These are phyloP conservation scores for Drosophila pachea DNA, from an alignment of 1,140 invertebrate genomes.

Conservation along the genomic window DNA sequence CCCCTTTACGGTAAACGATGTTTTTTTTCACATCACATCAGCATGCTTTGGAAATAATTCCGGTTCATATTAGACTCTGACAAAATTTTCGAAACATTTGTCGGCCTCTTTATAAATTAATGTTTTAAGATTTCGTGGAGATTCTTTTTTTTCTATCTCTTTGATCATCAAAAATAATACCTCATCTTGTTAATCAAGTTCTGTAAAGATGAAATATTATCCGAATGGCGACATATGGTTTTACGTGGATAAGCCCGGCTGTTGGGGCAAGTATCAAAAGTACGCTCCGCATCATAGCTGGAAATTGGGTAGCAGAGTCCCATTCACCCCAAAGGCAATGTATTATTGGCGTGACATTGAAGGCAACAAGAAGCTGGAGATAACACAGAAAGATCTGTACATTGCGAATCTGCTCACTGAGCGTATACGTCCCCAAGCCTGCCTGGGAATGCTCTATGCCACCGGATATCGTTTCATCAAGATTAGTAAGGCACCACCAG, in stretches of 20 bases:
- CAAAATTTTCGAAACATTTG: background rate
- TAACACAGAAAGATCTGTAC: conserved; percentile 51
- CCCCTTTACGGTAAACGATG: conserved; percentile 1
- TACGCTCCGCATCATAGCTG: conserved; percentile 48
- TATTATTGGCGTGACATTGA: conserved; percentile 57
- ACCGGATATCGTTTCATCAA: conserved; percentile 56
- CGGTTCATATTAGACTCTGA: background rate
- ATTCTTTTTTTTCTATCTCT: background rate
- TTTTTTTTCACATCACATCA: too few species aligned
- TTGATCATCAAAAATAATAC: too few species aligned
- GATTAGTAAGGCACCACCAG: conserved; percentile 43
- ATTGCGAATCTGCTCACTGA: conserved; percentile 44
- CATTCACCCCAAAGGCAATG: conserved; percentile 40
- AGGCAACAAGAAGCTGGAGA: conserved; percentile 40
- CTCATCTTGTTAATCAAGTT: background rate
- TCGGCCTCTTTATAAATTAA: too few species aligned
- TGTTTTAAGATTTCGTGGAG: background rate
- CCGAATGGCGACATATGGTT: conserved; percentile 49
- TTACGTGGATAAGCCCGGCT: conserved; percentile 47
- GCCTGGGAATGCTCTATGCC: conserved; percentile 62
- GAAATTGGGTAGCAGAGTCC: conserved; percentile 28
- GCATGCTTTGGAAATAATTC: too few species aligned
- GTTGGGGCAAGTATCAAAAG: conserved; percentile 45
- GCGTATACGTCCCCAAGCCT: conserved; percentile 59
- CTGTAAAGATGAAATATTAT: conserved; percentile 49